A percentile compares a stretch with the other conserved stretches of the same genome.
phyloP scores from a whole-genome alignment of 2,888 invertebrate species.

The Coelopa pilipes region DNA sequence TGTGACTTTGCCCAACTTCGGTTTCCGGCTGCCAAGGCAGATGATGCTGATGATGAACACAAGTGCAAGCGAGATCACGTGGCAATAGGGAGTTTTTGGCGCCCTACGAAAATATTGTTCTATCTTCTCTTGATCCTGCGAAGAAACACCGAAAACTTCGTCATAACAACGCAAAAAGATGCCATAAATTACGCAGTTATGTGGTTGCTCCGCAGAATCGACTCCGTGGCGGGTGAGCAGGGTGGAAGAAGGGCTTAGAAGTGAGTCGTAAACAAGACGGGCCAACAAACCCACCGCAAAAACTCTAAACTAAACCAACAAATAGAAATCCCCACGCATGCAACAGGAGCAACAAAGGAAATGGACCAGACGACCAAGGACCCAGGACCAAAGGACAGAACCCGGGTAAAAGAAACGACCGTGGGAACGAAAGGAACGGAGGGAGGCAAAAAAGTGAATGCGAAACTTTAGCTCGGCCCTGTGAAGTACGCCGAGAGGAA shows the following conservation, averaged over 20 bases:
- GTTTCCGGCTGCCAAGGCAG: too few species aligned
- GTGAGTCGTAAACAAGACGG: not conserved
- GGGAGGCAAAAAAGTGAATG: too few species aligned
- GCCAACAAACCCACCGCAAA: not conserved
- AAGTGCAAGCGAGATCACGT: too few species aligned
- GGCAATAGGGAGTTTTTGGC: too few species aligned
- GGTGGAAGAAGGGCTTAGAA: constrained; percentile 1
- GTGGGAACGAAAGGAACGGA: too few species aligned
- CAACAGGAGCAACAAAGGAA: constrained; percentile 9
- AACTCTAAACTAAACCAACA: not conserved
- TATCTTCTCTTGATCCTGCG: too few species aligned
- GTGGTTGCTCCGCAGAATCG: constrained; percentile 15
- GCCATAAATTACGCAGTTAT: constrained; percentile 36
- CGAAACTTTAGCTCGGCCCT: constrained; percentile 1
- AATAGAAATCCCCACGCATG: constrained; percentile 3
- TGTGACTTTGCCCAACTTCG: too few species aligned
- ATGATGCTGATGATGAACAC: too few species aligned
- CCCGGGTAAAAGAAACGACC: too few species aligned
- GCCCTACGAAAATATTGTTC: too few species aligned
- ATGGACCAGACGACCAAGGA: not conserved
- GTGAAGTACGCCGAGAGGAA: not conserved
- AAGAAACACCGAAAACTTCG: not conserved
- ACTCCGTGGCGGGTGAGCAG: not conserved
- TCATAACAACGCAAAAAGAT: constrained; percentile 15
- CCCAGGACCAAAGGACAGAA: too few species aligned